Conservation (phyloP, 2,797 vertebrate species). For the Acanthurus tractus region DNA sequence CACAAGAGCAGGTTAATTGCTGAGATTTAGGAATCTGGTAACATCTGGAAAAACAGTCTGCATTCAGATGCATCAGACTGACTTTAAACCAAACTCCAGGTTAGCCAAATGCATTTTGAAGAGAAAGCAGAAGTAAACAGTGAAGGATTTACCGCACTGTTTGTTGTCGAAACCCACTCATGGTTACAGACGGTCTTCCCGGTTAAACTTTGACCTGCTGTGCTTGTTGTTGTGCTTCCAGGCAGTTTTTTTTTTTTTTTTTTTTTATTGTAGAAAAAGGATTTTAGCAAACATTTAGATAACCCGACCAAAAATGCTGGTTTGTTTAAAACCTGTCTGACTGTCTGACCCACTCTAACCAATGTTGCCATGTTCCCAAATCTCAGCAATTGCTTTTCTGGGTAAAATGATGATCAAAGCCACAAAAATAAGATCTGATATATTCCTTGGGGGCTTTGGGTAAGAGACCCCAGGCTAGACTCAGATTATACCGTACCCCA, state of each 20-base stretch:
- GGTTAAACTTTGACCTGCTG: constrained; percentile 13
- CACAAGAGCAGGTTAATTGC: neutral
- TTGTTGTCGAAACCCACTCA: neutral
- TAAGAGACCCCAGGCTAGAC: neutral
- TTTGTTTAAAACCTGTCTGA: constrained; percentile 30
- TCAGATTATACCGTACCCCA: too few species aligned
- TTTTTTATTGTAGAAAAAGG: too few species aligned
- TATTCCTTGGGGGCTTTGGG: neutral
- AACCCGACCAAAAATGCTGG: constrained; percentile 9
- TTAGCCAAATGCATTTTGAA: constrained; percentile 1
- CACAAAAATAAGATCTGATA: neutral
- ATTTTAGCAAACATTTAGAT: constrained; percentile 27
- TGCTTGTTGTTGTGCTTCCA: constrained; percentile 4
- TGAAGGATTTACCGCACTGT: constrained; percentile 1
- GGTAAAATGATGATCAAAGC: neutral
- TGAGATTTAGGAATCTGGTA: neutral
- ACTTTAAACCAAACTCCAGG: constrained; percentile 2
- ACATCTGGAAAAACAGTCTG: neutral
- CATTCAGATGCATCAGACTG: neutral
- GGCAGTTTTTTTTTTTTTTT: constrained; percentile 6
- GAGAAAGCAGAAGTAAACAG: constrained; percentile 14
- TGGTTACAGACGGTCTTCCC: neutral
- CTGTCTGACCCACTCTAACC: neutral
- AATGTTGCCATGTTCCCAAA: neutral
- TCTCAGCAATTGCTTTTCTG: neutral